These are phyloP conservation scores for Zaprionus davidi DNA, from an alignment of 1,140 invertebrate genomes.

Conservation along the genomic window DNA sequence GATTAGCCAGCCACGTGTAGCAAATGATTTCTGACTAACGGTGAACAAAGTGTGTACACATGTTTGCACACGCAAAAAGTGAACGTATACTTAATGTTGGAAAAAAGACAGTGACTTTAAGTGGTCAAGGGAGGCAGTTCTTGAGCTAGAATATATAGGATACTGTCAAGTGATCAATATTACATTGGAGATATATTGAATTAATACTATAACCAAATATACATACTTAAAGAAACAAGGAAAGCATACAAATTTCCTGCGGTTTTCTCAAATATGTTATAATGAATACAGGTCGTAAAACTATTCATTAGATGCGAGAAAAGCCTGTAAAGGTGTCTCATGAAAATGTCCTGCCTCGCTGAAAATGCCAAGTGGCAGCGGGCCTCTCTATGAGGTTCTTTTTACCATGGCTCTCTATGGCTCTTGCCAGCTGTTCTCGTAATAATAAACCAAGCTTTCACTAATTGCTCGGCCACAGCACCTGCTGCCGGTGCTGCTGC, in stretches of 20 bases:
- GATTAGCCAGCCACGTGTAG: slow-evolving; percentile 70
- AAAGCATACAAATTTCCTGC: neutral
- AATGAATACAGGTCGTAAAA: neutral
- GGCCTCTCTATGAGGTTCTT: neutral
- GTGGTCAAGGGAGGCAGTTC: neutral
- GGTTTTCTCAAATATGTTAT: neutral
- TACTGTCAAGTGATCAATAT: neutral
- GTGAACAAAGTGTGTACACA: slow-evolving; percentile 35
- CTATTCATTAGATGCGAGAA: slow-evolving; percentile 3
- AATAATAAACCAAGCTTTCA: slow-evolving; percentile 52
- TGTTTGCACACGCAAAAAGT: slow-evolving; percentile 4
- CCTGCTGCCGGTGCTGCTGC: slow-evolving; percentile 53
- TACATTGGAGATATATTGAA: too few relatives aligned
- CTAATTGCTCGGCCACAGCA: slow-evolving; percentile 76
- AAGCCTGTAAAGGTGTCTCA: slow-evolving; percentile 14
- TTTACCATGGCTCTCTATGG: neutral
- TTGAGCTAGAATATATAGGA: neutral
- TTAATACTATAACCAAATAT: neutral
- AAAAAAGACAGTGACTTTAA: neutral
- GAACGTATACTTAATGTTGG: neutral
- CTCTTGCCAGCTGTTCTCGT: slow-evolving; percentile 37
- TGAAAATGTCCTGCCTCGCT: slow-evolving; percentile 5
- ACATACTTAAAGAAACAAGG: neutral
- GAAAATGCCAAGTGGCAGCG: neutral
- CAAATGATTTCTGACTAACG: slow-evolving; percentile 39